Evolutionary conservation across 2,888 invertebrate genomes (phyloP), one percentile per base, ranked within the genome.

Genomic region (Phragmatobia fuliginosa): DNA sequence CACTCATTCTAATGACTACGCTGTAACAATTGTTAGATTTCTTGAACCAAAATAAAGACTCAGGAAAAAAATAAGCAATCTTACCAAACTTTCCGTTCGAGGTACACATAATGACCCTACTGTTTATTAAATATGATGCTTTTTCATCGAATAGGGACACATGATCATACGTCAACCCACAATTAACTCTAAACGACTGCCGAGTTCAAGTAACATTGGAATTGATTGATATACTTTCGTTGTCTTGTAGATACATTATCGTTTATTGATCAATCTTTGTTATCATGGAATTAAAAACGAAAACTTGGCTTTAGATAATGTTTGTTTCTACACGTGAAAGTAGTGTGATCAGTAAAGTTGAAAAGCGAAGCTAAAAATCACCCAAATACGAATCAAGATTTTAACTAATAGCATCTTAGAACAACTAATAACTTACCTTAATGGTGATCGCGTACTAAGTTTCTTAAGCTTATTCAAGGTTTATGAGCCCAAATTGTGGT

Each of bases 101-200:
- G 62, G 74, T 81, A 16, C 52, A 69, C 74, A 69, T 72, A 62
- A 58, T 64, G 31, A 68, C 70, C 60, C 66, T 66, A 61, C 61
- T 67, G 33, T 69, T 72, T 71, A 56, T 28, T 56, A 60, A 62
- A 79, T 72, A 64, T 61, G 10, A 72, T 67, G 76, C 74, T 64
- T 76, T 79, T 81, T 71, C 32, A 79, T 81, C 56, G 73, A 70
- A 67, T n/a, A 58, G 14, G 8, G 14, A 52, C 36, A 2, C 31
- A 11, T 4, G 38, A 32, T 41, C 62, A 62, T 72, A 59, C 67
- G 62, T 79, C 70, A 67, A 70, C 67, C 64, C 71, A 60, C 67
- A 74, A 79, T 74, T 58, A 68, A 64, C 28, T 38, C 25, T 63
- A 36, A 56, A 62, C 32, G 31, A 18, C 14, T 25, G 45, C 61